Evolutionary conservation across 2,797 vertebrate genomes (phyloP), one percentile per base, ranked within the genome.

Genomic region (Aulostomus chinensis): DNA sequence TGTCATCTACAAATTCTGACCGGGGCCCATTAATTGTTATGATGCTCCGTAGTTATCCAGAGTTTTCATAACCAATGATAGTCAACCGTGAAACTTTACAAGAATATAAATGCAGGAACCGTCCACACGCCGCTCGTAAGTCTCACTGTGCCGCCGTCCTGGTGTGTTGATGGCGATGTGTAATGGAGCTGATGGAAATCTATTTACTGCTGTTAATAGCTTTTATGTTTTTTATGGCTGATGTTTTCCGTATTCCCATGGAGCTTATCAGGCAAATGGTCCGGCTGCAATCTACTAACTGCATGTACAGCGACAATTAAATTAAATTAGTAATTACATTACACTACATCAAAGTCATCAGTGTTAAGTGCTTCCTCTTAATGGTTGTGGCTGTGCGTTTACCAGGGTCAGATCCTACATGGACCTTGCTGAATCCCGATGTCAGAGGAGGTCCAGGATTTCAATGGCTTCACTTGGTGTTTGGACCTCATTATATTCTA

Each of bases 281-380:
- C 68, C 62, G 36, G 61, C 72, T 70, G 58, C 73, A 83, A 83
- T 86, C 82, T 83, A 78, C 71, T 74, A 82, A 83, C 81, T 68
- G 50, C 66, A 56, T 76, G 76, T 75, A 63, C 66, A 61, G 51
- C 71, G 65, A 82, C 65, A 80, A 85, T 86, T 81, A 73, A 85
- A 89, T 85, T 84, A 82, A 78, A 88, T 86, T 80, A 83, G 81
- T 78, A 71, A 80, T 78, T 74, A 71, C 71, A 84, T 89, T 81
- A 83, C 71, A 77, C 71, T 61, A 74, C 84, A 85, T 89, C 76
- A 81, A 81, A 85, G 79, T 73, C 45, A 55, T 67, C 43, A 18
- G 39, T 78, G 75, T 81, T 83, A 83, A 86, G 78, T 73, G 68
- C 51, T 62, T 55, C 41, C 54, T 50, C 56, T 76, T 80, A 80